phyloP scores from a whole-genome alignment of 2,888 invertebrate genomes.

The Mycalesis mineus region DNA sequence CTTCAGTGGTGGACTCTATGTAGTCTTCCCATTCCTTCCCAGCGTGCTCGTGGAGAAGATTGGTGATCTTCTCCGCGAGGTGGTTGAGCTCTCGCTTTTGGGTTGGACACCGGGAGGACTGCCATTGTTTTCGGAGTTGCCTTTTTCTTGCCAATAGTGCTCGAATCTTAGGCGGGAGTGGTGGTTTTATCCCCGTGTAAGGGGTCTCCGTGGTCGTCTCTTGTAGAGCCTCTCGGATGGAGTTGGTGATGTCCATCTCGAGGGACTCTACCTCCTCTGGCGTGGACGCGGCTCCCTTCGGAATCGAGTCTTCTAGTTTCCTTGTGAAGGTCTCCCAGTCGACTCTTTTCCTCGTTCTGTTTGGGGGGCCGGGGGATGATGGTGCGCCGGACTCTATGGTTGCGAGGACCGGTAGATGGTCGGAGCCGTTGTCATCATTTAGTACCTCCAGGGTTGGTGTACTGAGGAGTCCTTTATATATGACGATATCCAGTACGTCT shows the following conservation, averaged over 20 bases:
- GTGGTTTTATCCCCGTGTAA: background rate
- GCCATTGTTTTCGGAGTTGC: slow-evolving; percentile 14
- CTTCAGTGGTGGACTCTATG: background rate
- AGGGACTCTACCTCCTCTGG: background rate
- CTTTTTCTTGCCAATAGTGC: background rate
- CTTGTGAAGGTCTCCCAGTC: background rate
- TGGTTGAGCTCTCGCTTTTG: too few species aligned
- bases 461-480: background rate
- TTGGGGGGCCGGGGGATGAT: background rate
- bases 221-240: rapidly evolving
- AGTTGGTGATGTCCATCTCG: rapidly evolving
- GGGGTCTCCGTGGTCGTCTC: background rate
- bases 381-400: background rate
- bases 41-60: too few species aligned
- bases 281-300: background rate
- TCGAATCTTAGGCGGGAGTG: background rate
- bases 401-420: background rate
- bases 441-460: background rate
- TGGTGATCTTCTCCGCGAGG: too few species aligned
- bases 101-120: background rate
- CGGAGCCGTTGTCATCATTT: background rate
- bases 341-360: background rate
- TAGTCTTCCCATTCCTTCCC: slow-evolving; percentile 16
- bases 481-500: background rate
- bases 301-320: too few species aligned